These are phyloP conservation scores for Hippocampus comes DNA, from an alignment of 2,113 vertebrate species.

Conservation along the genomic window DNA sequence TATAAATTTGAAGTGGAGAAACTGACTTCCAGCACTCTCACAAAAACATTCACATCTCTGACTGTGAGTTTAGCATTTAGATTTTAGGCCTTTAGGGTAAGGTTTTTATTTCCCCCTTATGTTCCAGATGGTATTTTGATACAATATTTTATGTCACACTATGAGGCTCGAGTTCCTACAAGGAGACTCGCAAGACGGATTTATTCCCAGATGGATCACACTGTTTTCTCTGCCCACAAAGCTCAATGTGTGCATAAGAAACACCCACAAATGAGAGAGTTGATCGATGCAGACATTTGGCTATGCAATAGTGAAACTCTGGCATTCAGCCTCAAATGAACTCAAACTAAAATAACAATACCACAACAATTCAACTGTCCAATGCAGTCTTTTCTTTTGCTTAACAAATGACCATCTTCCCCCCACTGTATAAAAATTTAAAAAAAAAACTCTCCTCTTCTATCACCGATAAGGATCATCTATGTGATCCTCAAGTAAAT, in stretches of 20 bases:
- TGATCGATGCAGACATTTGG: background rate
- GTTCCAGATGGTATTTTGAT: background rate
- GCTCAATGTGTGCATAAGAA: background rate
- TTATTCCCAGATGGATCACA: too few species aligned
- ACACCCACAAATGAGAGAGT: background rate
- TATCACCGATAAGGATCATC: background rate
- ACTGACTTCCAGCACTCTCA: background rate
- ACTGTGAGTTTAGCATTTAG: background rate
- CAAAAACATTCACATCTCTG: background rate
- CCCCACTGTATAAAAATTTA: background rate
- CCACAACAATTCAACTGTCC: background rate
- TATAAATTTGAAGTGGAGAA: background rate
- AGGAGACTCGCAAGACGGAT: background rate
- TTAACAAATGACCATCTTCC: background rate
- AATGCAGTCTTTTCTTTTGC: background rate
- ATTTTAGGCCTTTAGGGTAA: background rate
- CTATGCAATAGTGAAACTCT: background rate
- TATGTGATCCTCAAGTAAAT: background rate
- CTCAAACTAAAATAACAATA: background rate
- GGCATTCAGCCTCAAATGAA: background rate
- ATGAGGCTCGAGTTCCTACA: background rate
- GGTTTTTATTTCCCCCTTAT: background rate
- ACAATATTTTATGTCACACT: background rate
- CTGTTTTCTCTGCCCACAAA: background rate
- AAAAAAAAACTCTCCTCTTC: background rate